Base-by-base conservation (phyloP, 2,797 vertebrate genomes). In the Mus minutoides region DNA sequence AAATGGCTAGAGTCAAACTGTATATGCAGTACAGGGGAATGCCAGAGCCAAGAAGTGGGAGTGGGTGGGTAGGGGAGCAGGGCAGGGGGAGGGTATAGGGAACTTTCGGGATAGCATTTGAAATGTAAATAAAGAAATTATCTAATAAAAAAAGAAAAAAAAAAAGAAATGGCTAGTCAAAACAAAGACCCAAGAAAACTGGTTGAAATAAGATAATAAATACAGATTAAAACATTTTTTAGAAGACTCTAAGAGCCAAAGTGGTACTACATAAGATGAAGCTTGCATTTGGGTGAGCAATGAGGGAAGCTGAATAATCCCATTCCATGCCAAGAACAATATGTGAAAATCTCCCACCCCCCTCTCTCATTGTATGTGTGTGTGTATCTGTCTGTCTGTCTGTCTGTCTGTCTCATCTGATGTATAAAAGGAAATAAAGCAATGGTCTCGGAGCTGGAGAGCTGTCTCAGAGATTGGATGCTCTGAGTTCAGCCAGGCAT, bases 91-190 rank as follows among this genome's bases (percentile, higher is more conserved):
- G n/a, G n/a, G n/a, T n/a, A n/a, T n/a, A n/a, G n/a, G n/a, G n/a
- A n/a, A n/a, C n/a, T n/a, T n/a, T n/a, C n/a, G n/a, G n/a, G n/a
- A n/a, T n/a, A n/a, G n/a, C n/a, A n/a, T n/a, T n/a, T n/a, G n/a
- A n/a, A n/a, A n/a, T n/a, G n/a, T n/a, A n/a, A n/a, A n/a, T n/a
- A n/a, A n/a, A n/a, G n/a, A n/a, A n/a, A n/a, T n/a, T n/a, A n/a
- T n/a, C n/a, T n/a, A n/a, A n/a, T n/a, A n/a, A n/a, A n/a, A n/a
- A n/a, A n/a, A n/a, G n/a, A n/a, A n/a, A n/a, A n/a, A n/a, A n/a
- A n/a, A n/a, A n/a, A 73, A 88, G 31, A 69, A 95, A 91, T 67
- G 31, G 46, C 17, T 62, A 80, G 76, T 19, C 75, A 56, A 93
- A 76, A 12, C 52, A 91, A 95, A 75, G 16, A 84, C 19, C 62